Conservation (phyloP, 2,888 invertebrate genomes). For the Cheiracanthium punctorium region DNA sequence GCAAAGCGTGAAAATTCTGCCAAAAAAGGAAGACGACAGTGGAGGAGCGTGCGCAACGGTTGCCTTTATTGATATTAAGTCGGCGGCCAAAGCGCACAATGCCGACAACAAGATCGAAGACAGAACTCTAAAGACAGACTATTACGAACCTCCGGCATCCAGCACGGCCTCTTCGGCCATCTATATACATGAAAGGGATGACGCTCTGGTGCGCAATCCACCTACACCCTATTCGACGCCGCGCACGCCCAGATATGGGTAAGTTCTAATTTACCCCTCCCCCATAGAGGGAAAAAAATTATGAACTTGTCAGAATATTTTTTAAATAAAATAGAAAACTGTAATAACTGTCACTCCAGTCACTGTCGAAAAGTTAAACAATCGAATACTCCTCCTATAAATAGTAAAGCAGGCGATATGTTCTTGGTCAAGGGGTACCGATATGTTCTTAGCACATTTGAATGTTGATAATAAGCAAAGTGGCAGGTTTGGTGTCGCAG, state of each 20-base stretch:
- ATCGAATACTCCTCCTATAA: too few species aligned
- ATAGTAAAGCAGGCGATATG: too few species aligned
- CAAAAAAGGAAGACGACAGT: constrained; percentile 75
- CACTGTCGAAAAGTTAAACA: too few species aligned
- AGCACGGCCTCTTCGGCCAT: constrained; percentile 73
- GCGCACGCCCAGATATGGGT: constrained; percentile 73
- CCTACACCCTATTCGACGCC: constrained; percentile 70
- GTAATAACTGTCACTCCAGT: too few species aligned
- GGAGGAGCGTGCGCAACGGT: constrained; percentile 86
- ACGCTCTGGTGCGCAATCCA: constrained; percentile 66
- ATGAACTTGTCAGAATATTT: background rate
- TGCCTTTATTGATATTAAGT: constrained; percentile 97
- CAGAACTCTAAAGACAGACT: constrained; percentile 90
- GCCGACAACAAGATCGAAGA: constrained; percentile 92
- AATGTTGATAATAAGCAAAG: too few species aligned
- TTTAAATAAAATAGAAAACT: background rate
- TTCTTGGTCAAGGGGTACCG: too few species aligned
- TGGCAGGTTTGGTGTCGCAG: too few species aligned
- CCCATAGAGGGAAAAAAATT: too few species aligned
- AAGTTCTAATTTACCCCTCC: constrained; percentile 55
- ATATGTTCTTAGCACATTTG: too few species aligned
- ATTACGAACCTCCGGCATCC: constrained; percentile 86
- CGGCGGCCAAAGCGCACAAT: constrained; percentile 94
- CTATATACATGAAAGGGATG: constrained; percentile 73
- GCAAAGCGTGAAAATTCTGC: constrained; percentile 95